A percentile compares a stretch with the other conserved stretches of the same genome.
These are phyloP conservation scores for Verasper variegatus DNA, from an alignment of 2,113 vertebrate genomes.

Conservation along the genomic window DNA sequence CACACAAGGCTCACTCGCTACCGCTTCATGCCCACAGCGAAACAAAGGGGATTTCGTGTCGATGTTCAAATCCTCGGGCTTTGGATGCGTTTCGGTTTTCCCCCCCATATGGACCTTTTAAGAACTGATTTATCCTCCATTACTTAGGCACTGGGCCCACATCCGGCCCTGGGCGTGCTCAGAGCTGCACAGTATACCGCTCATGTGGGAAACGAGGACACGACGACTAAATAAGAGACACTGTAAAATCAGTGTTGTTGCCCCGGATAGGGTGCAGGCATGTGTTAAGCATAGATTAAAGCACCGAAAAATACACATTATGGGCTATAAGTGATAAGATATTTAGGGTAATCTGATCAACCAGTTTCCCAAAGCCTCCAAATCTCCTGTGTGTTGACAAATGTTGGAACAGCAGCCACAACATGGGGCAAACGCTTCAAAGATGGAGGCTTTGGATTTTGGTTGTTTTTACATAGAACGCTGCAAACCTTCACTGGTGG, in stretches of 20 bases:
- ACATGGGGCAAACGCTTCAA: constrained; percentile 29
- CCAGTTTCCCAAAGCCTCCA: constrained; percentile 38
- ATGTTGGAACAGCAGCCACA: constrained; percentile 21
- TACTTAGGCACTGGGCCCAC: constrained; percentile 59
- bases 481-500: constrained; percentile 10
- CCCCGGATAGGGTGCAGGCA: constrained; percentile 24
- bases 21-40: constrained; percentile 64
- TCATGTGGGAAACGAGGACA: constrained; percentile 56
- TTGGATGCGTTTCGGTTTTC: constrained; percentile 62
- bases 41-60: constrained; percentile 81
- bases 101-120: constrained; percentile 74
- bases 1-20: constrained; percentile 55
- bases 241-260: constrained; percentile 41
- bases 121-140: constrained; percentile 77
- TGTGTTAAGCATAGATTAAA: constrained; percentile 58
- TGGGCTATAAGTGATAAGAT: constrained; percentile 49
- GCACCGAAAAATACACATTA: constrained; percentile 50
- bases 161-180: constrained; percentile 65
- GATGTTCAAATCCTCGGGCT: constrained; percentile 74
- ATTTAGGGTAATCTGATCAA: constrained; percentile 68
- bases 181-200: constrained; percentile 44
- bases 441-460: constrained; percentile 10
- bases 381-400: constrained; percentile 49
- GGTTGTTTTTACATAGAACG: not conserved
- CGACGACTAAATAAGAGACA: constrained; percentile 51